Evolutionary conservation across 2,113 vertebrate species (phyloP).

Genomic region (Gobiocypris rarus): DNA sequence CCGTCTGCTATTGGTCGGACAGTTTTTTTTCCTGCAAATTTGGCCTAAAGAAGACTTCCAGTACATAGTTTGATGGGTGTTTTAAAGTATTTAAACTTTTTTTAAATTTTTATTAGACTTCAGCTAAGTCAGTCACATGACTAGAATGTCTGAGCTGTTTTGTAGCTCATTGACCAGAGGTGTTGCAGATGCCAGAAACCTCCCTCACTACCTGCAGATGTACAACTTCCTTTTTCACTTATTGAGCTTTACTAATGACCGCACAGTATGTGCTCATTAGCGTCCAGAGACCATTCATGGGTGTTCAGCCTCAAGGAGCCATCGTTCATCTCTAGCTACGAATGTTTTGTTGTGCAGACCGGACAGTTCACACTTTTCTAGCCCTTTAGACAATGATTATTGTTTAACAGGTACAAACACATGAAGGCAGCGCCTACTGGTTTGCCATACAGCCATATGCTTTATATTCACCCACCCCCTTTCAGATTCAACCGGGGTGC

Average conservation of each 20-base stretch:
- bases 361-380: constrained; percentile 65
- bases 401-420: constrained; percentile 2
- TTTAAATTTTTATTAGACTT: not conserved
- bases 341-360: constrained; percentile 71
- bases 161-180: not conserved
- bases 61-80: not conserved
- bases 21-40: not conserved
- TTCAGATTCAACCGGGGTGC: not conserved
- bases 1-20: no score
- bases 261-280: constrained; percentile 51
- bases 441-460: not conserved
- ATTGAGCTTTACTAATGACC: constrained; percentile 36
- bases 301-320: constrained; percentile 54
- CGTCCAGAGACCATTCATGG: constrained; percentile 44
- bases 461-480: constrained; percentile 1
- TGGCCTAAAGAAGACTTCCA: not conserved
- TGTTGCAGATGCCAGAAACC: constrained; percentile 17
- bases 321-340: constrained; percentile 51
- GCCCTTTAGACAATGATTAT: constrained; percentile 45
- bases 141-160: not conserved
- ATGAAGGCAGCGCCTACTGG: not conserved
- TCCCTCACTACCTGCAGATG: constrained; percentile 33
- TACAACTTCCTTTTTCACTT: constrained; percentile 43
- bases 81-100: not conserved
- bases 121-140: not conserved